A percentile compares a stretch with the other conserved stretches of the same genome.
Conservation (phyloP, 1,140 invertebrate species). For the roundworm (Caenorhabditis elegans) region DNA sequence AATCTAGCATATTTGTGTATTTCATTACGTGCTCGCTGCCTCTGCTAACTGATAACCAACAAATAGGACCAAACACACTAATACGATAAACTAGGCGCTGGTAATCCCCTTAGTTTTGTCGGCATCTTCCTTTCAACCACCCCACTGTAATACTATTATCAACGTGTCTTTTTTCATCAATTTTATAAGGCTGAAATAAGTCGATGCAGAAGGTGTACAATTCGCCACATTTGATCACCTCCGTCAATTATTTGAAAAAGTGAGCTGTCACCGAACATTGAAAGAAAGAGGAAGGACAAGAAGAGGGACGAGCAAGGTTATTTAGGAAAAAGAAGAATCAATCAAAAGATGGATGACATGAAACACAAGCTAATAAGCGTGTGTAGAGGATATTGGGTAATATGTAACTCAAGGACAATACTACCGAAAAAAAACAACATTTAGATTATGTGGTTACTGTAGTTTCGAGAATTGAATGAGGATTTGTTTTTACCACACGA, state of each 20-base stretch:
- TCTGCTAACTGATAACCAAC: background rate
- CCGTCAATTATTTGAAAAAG: too few species aligned
- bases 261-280: background rate
- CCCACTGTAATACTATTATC: background rate
- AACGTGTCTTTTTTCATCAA: too few species aligned
- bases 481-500: too few species aligned
- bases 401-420: background rate
- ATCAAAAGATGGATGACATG: background rate
- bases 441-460: too few species aligned
- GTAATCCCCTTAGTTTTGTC: slow-evolving; percentile 6
- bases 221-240: background rate
- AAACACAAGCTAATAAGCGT: slow-evolving; percentile 10
- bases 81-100: background rate
- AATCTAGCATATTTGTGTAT: background rate
- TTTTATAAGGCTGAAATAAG: background rate
- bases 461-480: too few species aligned
- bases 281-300: background rate
- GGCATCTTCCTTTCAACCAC: background rate
- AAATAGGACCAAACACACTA: background rate
- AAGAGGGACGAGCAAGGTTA: background rate
- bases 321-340: background rate
- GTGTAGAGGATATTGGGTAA: background rate
- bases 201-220: background rate
- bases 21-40: background rate
- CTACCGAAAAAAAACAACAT: background rate